A percentile compares a stretch with the other conserved stretches of the same genome.
phyloP scores from a whole-genome alignment of 2,797 vertebrate species.

The Jordanella pulchra region DNA sequence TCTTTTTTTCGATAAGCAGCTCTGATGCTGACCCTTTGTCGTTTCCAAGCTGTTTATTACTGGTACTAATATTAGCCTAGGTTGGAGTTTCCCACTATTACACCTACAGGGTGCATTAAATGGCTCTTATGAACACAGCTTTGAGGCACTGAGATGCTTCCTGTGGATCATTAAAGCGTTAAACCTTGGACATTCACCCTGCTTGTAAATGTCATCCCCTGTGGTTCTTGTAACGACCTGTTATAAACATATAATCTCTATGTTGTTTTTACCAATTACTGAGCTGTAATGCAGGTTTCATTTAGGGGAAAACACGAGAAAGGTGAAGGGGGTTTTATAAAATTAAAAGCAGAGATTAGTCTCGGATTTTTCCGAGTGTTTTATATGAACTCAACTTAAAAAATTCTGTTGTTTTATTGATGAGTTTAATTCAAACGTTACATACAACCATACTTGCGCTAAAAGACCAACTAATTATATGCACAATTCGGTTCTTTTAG shows the following conservation, averaged over 20 bases:
- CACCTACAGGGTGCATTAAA: neutral
- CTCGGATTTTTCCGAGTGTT: neutral
- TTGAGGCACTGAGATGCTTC: neutral
- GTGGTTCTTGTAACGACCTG: no score
- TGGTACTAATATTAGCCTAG: slow-evolving; percentile 13
- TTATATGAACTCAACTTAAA: neutral
- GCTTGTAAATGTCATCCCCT: neutral
- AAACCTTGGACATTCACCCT: neutral
- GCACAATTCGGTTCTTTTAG: no score
- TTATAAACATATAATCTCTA: no score
- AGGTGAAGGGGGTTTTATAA: neutral
- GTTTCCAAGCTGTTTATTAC: neutral
- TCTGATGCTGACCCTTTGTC: neutral
- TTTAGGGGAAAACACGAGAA: neutral
- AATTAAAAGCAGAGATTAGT: neutral
- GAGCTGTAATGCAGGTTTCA: neutral
- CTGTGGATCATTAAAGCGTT: neutral
- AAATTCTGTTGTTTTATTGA: neutral
- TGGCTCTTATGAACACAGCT: neutral
- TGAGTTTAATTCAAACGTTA: no score
- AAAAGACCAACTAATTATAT: no score
- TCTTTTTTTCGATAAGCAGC: neutral
- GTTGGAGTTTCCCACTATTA: slow-evolving; percentile 27
- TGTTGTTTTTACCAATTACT: no score
- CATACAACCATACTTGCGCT: no score